Base-by-base conservation (phyloP, 2,888 invertebrate genomes). In the Rosalia funebris region DNA sequence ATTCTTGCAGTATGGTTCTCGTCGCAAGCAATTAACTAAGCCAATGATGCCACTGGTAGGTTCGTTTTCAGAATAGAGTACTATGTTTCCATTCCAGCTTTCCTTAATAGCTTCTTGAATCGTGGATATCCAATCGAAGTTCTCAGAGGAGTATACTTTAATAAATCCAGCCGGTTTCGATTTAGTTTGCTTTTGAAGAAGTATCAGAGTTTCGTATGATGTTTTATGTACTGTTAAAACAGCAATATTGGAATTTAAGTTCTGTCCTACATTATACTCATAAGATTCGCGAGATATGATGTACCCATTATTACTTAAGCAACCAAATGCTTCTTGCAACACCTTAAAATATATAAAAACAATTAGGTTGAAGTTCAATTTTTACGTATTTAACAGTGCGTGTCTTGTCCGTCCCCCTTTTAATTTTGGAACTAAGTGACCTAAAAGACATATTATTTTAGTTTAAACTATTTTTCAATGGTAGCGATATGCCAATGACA, bases 41-140 rank as follows among this genome's bases (percentile, higher is more conserved):
- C 98, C 98, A 71, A 91, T 78, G 0, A 96, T 83, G 10, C 98
- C 98, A 75, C 87, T 92, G 4, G 88, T 82, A 1, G 84, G 83
- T 55, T 90, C 88, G 65, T 88, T 86, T 77, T 90, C 87, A 0
- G 88, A 83, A 41, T 70, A 74, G 12, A 91, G 87, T 0, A 96
- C 76, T 0, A 91, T 82, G 15, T 70, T 63, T 14, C 62, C 39
- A 0, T 91, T 79, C 71, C 87, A 86, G 56, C 73, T 63, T 9
- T 65, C 64, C 60, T 77, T 77, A 0, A 79, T 16, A 0, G 71
- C 71, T 25, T 73, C 71, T 71, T 83, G 79, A 4, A 83, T 53
- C 70, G 82, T 80, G 41, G 85, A 82, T 11, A 88, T 75, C 88
- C 88, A 88, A 1, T 34, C 9, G 32, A 65, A 60, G 0, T 65